A percentile compares a stretch with the other conserved stretches of the same genome.
These are phyloP conservation scores for Glaucopsyche alexis DNA, from an alignment of 2,888 invertebrate species.

Conservation along the genomic window DNA sequence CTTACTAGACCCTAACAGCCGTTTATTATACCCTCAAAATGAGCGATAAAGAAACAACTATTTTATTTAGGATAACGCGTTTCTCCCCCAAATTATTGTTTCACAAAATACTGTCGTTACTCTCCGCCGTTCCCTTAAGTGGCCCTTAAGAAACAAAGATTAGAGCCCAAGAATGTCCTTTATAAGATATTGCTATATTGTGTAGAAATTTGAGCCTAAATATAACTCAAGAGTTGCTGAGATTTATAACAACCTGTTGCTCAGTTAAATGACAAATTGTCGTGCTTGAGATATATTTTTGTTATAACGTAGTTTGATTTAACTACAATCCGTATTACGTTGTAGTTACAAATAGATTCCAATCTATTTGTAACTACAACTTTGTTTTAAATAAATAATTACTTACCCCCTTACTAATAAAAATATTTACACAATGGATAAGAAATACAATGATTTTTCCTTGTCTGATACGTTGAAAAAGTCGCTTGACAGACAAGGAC, in stretches of 20 bases:
- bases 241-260: not conserved
- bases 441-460: too few relatives aligned
- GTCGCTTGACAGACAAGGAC: too few relatives aligned
- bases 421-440: too few relatives aligned
- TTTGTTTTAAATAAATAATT: not conserved
- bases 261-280: not conserved
- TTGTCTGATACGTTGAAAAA: too few relatives aligned
- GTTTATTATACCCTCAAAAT: constrained; percentile 4
- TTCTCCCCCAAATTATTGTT: not conserved
- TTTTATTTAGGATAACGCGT: not conserved
- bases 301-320: not conserved
- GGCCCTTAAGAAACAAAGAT: constrained; percentile 20
- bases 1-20: not conserved
- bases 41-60: constrained; percentile 5
- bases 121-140: constrained; percentile 2
- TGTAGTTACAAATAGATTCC: not conserved
- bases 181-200: constrained; percentile 20
- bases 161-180: constrained; percentile 10
- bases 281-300: not conserved
- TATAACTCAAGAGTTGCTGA: not conserved
- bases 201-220: constrained; percentile 5
- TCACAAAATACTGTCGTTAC: not conserved
- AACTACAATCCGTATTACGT: not conserved
- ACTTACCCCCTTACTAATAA: too few relatives aligned
- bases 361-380: not conserved